These are phyloP conservation scores for Calycopis cecrops DNA, from an alignment of 1,140 invertebrate species.

Conservation along the genomic window DNA sequence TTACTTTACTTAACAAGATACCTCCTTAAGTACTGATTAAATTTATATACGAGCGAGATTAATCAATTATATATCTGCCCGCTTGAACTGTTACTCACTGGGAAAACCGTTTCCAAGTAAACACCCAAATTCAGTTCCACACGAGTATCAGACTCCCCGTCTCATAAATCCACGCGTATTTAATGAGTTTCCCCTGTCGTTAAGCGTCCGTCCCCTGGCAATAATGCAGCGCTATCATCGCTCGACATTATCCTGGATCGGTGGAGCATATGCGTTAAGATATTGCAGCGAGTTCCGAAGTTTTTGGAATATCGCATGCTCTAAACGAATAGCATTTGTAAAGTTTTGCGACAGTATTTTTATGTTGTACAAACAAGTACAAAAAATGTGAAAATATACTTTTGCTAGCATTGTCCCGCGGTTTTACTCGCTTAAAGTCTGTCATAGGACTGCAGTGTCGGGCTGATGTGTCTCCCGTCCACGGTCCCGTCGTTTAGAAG, in stretches of 20 bases:
- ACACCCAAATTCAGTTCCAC: conserved; percentile 30
- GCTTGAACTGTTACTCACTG: conserved; percentile 16
- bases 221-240: conserved; percentile 62
- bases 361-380: background rate
- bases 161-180: conserved; percentile 60
- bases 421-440: too few species aligned
- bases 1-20: too few species aligned
- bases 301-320: conserved; percentile 13
- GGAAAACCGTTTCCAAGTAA: conserved; percentile 12
- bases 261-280: conserved; percentile 45
- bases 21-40: too few species aligned
- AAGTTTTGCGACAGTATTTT: background rate
- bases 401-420: too few species aligned
- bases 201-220: conserved; percentile 54
- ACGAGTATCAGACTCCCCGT: conserved; percentile 27
- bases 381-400: background rate
- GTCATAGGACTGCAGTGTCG: background rate
- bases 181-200: conserved; percentile 68
- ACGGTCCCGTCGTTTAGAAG: background rate
- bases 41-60: background rate
- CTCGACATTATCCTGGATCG: conserved; percentile 49
- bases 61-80: conserved; percentile 38
- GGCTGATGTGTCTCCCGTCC: too few species aligned
- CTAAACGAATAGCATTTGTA: background rate
- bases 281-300: conserved; percentile 20